Percentiles rank a stretch among this genome's conserved stretches.
phyloP scores from a whole-genome alignment of 2,797 vertebrate genomes.

The Melanogrammus aeglefinus region DNA sequence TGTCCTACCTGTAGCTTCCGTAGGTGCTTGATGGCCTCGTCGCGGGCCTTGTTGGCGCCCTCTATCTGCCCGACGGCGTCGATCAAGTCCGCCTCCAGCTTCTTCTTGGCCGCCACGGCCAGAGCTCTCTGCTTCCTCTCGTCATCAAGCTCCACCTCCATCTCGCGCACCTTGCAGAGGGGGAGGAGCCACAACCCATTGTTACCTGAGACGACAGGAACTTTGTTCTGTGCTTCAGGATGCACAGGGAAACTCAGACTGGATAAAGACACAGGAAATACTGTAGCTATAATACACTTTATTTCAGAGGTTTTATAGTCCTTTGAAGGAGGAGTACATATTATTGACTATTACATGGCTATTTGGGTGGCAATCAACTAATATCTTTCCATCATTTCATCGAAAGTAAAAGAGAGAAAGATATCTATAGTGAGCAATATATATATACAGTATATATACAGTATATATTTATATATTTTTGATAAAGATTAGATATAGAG shows the following conservation, averaged over 20 bases:
- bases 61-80: constrained; percentile 93
- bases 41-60: constrained; percentile 93
- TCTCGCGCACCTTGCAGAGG: constrained; percentile 85
- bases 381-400: neutral
- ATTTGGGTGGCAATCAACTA: no score
- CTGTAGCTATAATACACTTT: neutral
- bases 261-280: neutral
- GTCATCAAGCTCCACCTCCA: constrained; percentile 94
- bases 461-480: no score
- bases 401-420: neutral
- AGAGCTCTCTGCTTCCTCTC: constrained; percentile 93
- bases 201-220: neutral
- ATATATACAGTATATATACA: neutral
- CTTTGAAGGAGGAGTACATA: no score
- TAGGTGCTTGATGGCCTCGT: constrained; percentile 96
- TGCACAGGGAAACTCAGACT: no score
- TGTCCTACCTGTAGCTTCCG: constrained; percentile 81
- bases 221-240: neutral
- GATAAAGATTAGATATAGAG: neutral
- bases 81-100: constrained; percentile 95
- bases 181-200: neutral
- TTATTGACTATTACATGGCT: no score
- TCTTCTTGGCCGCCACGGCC: constrained; percentile 93
- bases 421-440: neutral
- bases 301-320: neutral